phyloP scores from a whole-genome alignment of 2,113 vertebrate genomes.

The Ornithorhynchus anatinus region DNA sequence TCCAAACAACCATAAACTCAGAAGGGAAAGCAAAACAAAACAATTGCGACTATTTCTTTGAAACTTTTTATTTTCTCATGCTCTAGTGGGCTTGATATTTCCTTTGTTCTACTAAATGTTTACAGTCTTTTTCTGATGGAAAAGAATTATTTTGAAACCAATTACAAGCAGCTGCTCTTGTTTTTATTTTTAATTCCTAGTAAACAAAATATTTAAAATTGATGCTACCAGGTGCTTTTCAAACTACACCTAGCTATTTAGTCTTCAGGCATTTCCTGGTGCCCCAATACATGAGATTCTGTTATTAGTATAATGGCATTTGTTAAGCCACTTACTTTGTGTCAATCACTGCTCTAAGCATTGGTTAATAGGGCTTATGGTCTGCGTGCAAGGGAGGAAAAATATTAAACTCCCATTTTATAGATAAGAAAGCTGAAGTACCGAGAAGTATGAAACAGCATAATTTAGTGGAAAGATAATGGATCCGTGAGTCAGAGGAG shows the following conservation, averaged over 20 bases:
- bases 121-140: neutral
- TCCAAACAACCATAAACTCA: neutral
- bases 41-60: neutral
- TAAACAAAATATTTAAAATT: constrained; percentile 21
- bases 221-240: neutral
- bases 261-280: constrained; percentile 8
- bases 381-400: too few species aligned
- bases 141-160: constrained; percentile 30
- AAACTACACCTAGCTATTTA: constrained; percentile 4
- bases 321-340: too few species aligned
- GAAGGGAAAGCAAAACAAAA: neutral
- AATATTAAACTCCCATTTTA: too few species aligned
- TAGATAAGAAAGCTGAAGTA: too few species aligned
- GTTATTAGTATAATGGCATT: constrained; percentile 13
- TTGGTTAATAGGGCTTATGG: too few species aligned
- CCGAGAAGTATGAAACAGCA: too few species aligned
- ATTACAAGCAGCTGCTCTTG: constrained; percentile 14
- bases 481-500: too few species aligned
- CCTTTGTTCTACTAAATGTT: neutral
- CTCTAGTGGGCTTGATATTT: neutral
- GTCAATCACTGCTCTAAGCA: too few species aligned
- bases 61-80: neutral
- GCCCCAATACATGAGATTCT: constrained; percentile 3
- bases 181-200: constrained; percentile 26
- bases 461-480: too few species aligned